phyloP scores from a whole-genome alignment of 1,140 invertebrate genomes.

The Batillaria attramentaria region DNA sequence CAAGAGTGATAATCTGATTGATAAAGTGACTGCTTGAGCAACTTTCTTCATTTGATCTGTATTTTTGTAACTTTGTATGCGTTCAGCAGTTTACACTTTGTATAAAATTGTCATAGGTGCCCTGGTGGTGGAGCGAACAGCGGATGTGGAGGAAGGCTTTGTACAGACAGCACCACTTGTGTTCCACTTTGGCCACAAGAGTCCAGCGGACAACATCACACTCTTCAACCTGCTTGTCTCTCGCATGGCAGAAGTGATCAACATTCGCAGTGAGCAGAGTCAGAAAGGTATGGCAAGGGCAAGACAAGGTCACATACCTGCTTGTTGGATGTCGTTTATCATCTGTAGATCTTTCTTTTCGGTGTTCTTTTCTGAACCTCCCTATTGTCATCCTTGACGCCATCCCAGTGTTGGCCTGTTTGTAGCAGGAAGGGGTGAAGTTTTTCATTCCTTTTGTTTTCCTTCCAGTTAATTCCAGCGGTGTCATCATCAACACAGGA shows the following conservation, averaged over 20 bases:
- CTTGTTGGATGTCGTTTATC: background rate
- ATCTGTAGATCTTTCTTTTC: background rate
- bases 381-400: background rate
- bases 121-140: slow-evolving; percentile 89
- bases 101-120: slow-evolving; percentile 77
- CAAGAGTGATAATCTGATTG: no score
- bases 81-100: background rate
- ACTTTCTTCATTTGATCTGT: no score
- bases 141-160: slow-evolving; percentile 91
- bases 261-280: slow-evolving; percentile 87
- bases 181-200: slow-evolving; percentile 94
- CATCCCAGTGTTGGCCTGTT: background rate
- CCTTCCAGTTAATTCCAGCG: slow-evolving; percentile 78
- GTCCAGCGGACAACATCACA: slow-evolving; percentile 83
- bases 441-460: background rate
- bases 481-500: slow-evolving; percentile 98
- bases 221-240: slow-evolving; percentile 90
- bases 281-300: slow-evolving; percentile 79
- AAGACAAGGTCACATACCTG: background rate
- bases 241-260: slow-evolving; percentile 86
- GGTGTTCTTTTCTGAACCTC: background rate
- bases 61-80: no score
- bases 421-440: background rate
- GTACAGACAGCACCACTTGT: slow-evolving; percentile 83
- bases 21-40: no score